phyloP scores from a whole-genome alignment of 2,113 vertebrate species.

The Himantopus leucocephalus region DNA sequence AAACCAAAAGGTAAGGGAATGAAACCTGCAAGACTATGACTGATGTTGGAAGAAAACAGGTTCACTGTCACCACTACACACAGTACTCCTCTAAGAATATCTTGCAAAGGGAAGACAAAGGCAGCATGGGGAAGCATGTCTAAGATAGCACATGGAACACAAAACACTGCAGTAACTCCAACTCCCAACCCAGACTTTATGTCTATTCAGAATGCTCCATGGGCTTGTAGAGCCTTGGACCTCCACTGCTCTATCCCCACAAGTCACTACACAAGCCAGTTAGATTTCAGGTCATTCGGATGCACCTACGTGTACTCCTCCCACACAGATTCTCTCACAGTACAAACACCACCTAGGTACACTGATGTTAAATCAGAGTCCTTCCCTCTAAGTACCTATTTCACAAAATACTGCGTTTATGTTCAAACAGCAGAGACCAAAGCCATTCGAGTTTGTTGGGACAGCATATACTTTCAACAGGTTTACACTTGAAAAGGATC shows the following conservation, averaged over 20 bases:
- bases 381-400: not conserved
- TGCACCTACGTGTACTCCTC: not conserved
- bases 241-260: not conserved
- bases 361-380: not conserved
- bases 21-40: not conserved
- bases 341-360: not conserved
- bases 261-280: not conserved
- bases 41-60: not conserved
- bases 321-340: not conserved
- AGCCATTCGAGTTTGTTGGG: not conserved
- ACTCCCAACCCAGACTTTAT: not conserved
- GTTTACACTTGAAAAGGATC: not conserved
- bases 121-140: not conserved
- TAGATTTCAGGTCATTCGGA: not conserved
- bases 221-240: not conserved
- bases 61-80: accelerated
- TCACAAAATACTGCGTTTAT: not conserved
- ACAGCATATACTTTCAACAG: not conserved
- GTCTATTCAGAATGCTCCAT: not conserved
- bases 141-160: not conserved
- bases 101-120: not conserved
- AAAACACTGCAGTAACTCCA: not conserved
- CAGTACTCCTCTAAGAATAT: not conserved
- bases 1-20: not conserved
- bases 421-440: not conserved